phyloP scores from a whole-genome alignment of 2,797 vertebrate genomes.

The Hylomyscus alleni region DNA sequence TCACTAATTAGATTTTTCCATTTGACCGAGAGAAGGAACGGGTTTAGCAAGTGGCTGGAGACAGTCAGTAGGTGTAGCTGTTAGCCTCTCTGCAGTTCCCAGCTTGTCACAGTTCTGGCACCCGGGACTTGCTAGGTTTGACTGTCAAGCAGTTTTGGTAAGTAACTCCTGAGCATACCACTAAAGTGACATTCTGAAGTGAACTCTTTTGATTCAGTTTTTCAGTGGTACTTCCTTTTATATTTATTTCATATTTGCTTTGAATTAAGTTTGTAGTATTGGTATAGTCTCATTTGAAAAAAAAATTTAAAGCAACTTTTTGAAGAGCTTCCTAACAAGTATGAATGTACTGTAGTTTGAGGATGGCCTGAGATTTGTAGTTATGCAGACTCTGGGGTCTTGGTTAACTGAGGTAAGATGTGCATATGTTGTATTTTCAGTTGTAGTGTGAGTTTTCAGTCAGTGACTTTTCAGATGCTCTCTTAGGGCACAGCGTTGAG shows the following conservation, averaged over 20 bases:
- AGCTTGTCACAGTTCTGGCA: conserved; percentile 57
- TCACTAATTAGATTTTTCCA: conserved; percentile 63
- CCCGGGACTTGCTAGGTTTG: conserved; percentile 59
- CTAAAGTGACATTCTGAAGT: conserved; percentile 21
- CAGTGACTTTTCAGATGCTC: neutral
- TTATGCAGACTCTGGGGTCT: conserved; percentile 26
- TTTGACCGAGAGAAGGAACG: conserved; percentile 75
- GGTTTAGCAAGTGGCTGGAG: conserved; percentile 80
- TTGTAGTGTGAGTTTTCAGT: neutral
- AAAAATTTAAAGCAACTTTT: neutral
- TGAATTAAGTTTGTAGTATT: conserved; percentile 10
- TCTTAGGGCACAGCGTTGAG: neutral
- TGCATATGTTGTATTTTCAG: neutral
- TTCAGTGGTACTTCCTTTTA: conserved; percentile 40
- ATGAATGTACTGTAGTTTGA: neutral
- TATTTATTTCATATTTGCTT: conserved; percentile 64
- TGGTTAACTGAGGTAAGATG: neutral
- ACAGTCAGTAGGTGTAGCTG: conserved; percentile 85
- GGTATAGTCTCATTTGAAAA: neutral
- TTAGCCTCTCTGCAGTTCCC: conserved; percentile 69
- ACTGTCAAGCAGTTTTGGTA: conserved; percentile 58
- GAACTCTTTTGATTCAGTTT: neutral
- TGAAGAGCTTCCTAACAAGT: neutral
- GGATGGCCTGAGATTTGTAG: conserved; percentile 29
- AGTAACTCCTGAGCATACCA: conserved; percentile 19